Evolutionary conservation across 1,140 invertebrate genomes (phyloP), one percentile per base, ranked within the genome.

Genomic region (Zaprionus africanus): DNA sequence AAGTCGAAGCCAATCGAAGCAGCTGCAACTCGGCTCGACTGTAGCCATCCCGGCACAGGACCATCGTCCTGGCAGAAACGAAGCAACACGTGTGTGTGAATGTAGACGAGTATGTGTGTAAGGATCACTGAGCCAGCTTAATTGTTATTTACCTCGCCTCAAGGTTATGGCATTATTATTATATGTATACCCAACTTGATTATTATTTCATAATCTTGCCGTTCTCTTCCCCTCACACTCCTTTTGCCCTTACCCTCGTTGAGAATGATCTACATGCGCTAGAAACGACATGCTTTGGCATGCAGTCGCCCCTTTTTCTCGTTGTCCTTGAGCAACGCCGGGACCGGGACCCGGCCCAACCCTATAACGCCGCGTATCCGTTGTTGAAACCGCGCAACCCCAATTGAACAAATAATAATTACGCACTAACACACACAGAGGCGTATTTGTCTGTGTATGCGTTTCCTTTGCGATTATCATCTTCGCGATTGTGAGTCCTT

Each of bases 81-180:
- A 56, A 83, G 84, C 83, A 87, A 88, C 83, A 87, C 83, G 83
- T 88, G 84, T 79, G 69, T 46, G 58, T 43, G 59, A 15, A n/a
- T 57, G 12, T 38, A 11, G 53, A 43, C 82, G 31, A 11, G 84
- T 82, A 63, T 49, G 61, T 31, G 24, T 49, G 19, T 34, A 11
- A 57, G 53, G 46, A 54, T 74, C 19, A 63, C 60, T 60, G 38
- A 60, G 26, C 79, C 51, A 49, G 61, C 76, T 70, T 87, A 90
- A 87, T 90, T 87, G 84, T 90, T 87, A 87, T 87, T 87, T 90
- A 87, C 85, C 71, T 76, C 75, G 34, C 64, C 81, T 87, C 84
- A 87, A 87, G 84, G 81, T 87, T 88, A 87, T 74, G 81, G 64
- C 81, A 83, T 80, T 81, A 79, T 85, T 78, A 85, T 88, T 79